Percentiles rank a stretch among this genome's conserved stretches.
These are phyloP conservation scores for Phaetusa simplex DNA, from an alignment of 2,113 vertebrate species.

Conservation along the genomic window DNA sequence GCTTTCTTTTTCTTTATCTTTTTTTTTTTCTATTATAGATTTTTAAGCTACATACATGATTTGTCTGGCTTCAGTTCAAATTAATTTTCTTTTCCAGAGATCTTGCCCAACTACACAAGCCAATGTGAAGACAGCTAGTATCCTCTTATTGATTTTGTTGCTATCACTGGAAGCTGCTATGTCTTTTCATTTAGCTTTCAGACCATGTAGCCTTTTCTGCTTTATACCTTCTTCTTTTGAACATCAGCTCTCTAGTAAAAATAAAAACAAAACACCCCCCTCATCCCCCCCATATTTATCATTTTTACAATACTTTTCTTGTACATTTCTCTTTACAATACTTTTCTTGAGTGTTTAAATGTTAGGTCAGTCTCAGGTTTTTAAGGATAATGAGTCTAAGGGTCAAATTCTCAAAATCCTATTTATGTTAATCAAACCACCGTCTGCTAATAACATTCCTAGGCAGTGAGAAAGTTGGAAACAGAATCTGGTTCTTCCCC, in stretches of 20 bases:
- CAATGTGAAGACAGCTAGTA: background rate
- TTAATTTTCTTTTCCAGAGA: conserved; percentile 2
- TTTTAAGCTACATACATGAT: background rate
- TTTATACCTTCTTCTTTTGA: background rate
- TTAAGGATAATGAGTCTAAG: background rate
- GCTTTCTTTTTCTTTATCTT: accelerated
- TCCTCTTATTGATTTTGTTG: background rate
- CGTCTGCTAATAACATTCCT: background rate
- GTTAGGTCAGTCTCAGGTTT: background rate
- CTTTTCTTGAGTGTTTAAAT: background rate
- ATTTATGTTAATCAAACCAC: background rate
- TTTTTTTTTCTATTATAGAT: background rate
- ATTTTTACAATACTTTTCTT: background rate
- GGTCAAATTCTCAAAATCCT: background rate
- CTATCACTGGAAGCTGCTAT: background rate
- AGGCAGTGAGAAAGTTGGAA: background rate
- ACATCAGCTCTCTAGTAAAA: background rate
- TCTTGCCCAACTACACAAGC: background rate
- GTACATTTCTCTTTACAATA: background rate
- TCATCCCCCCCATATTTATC: background rate
- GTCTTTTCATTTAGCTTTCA: background rate
- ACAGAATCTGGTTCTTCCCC: background rate
- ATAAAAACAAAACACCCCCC: background rate
- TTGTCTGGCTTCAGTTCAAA: background rate
- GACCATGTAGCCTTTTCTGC: background rate